Conservation (phyloP, 2,797 vertebrate species). For the Ctenochaetus hawaiiensis region DNA sequence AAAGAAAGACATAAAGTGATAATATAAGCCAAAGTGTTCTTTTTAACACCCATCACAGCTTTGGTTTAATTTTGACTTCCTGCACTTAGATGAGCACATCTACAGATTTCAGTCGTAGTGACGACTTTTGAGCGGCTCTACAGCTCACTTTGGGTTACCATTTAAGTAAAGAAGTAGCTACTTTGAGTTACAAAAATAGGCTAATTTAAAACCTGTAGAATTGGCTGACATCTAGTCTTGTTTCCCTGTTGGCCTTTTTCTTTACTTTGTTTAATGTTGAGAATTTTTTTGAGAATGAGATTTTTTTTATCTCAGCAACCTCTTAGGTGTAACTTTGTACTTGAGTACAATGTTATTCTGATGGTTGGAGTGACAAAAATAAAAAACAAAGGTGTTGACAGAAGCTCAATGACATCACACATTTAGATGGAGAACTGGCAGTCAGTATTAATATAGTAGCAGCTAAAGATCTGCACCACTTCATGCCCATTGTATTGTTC, state of each 20-base stretch:
- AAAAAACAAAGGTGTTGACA: not conserved
- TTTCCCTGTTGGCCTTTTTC: not conserved
- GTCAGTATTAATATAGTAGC: not conserved
- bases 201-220: not conserved
- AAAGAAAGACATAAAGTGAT: not conserved
- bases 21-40: not conserved
- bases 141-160: not conserved
- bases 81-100: no score
- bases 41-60: not conserved
- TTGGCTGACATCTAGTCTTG: not conserved
- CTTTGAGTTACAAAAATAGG: not conserved
- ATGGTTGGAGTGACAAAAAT: not conserved
- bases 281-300: no score
- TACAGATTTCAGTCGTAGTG: not conserved
- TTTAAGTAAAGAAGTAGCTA: not conserved
- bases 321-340: no score
- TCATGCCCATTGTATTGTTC: constrained; percentile 4
- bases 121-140: not conserved
- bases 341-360: no score
- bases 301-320: no score
- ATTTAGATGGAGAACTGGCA: not conserved
- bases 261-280: not conserved
- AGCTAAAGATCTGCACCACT: not conserved
- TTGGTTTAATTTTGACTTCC: not conserved
- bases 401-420: not conserved